Conservation (phyloP, 2,113 vertebrate genomes). For the Macrotis lagotis region DNA sequence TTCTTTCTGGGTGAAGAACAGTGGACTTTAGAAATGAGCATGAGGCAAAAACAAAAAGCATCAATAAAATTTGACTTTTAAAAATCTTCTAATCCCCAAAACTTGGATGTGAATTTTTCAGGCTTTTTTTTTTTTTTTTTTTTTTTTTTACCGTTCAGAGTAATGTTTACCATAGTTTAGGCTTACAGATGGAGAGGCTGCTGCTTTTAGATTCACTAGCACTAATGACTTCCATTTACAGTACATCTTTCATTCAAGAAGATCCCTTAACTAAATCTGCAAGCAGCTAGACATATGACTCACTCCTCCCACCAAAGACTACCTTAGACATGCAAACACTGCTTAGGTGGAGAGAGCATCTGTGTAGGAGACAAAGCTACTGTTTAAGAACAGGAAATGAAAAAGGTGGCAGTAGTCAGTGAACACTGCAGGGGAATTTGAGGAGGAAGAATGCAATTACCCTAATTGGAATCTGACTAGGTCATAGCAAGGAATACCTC, state of each 20-base stretch:
- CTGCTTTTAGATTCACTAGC: not conserved
- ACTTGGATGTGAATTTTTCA: not conserved
- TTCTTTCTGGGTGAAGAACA: not conserved
- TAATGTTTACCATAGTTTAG: not conserved
- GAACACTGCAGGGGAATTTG: not conserved
- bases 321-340: not conserved
- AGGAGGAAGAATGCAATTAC: not conserved
- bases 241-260: not conserved
- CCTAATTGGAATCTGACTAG: not conserved
- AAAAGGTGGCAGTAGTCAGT: not conserved
- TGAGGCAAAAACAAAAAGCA: not conserved
- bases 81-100: not conserved
- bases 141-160: not conserved
- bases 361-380: not conserved
- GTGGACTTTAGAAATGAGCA: not conserved
- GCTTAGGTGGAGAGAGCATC: not conserved
- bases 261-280: not conserved
- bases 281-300: not conserved
- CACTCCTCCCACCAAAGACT: not conserved
- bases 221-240: not conserved
- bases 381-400: not conserved
- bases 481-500: not conserved
- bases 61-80: not conserved
- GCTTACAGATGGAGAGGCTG: not conserved
- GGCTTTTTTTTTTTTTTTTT: not conserved